phyloP scores from a whole-genome alignment of 2,797 vertebrate species.

The Sciurus carolinensis region DNA sequence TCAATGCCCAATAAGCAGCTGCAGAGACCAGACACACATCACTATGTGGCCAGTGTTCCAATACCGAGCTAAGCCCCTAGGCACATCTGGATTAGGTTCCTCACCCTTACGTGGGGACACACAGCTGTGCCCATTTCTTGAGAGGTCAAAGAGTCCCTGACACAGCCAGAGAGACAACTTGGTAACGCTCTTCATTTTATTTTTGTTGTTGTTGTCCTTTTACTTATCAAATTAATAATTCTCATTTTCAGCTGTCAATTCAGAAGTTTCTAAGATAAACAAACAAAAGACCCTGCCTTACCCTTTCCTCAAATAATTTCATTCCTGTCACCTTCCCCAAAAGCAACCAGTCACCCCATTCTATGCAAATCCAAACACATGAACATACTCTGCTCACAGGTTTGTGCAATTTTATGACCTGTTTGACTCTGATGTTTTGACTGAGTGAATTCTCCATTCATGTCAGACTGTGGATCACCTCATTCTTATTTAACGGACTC shows the following conservation, averaged over 20 bases:
- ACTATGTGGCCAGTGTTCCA: not conserved
- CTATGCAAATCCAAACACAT: not conserved
- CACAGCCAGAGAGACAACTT: not conserved
- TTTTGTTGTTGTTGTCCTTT: not conserved
- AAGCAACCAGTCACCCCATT: not conserved
- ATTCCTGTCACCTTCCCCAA: not conserved
- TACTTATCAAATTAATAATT: not conserved
- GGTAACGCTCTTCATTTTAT: not conserved
- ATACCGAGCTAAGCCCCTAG: not conserved
- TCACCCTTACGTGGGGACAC: not conserved
- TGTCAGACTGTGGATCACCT: fast-evolving
- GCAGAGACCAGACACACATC: not conserved
- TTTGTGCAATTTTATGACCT: not conserved
- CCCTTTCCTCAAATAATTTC: not conserved
- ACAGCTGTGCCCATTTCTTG: no score
- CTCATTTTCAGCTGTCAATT: not conserved
- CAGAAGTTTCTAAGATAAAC: not conserved
- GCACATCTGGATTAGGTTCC: not conserved
- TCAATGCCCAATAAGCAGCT: not conserved
- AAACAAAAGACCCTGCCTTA: not conserved
- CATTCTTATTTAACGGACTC: not conserved
- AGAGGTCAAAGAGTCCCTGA: not conserved
- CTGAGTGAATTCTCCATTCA: not conserved
- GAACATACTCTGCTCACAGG: fast-evolving
- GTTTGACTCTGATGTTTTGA: not conserved